Evolutionary conservation across 2,888 invertebrate species (phyloP).

Genomic region (Platycnemis pennipes): DNA sequence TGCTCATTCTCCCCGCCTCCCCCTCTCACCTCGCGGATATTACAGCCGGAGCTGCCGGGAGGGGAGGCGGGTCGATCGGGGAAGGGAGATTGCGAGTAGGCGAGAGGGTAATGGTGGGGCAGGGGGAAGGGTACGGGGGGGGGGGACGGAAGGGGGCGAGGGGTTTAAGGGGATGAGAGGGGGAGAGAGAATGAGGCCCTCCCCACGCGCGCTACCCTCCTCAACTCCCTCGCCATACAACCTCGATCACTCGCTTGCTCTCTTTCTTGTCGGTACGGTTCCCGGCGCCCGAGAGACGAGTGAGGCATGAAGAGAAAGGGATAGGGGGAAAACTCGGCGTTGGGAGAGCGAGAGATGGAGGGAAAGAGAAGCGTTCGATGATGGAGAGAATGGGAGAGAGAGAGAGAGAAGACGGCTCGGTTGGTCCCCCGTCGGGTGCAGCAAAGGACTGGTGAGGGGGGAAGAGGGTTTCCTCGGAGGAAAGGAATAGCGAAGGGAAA

Average conservation of each 20-base stretch:
- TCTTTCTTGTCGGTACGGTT: slow-evolving; percentile 63
- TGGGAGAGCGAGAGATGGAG: slow-evolving; percentile 34
- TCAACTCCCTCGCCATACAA: slow-evolving; percentile 58
- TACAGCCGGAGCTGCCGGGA: slow-evolving; percentile 69
- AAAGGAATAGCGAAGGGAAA: not conserved
- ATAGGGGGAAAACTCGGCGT: not conserved
- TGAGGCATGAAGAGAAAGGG: no score
- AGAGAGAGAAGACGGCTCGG: not conserved
- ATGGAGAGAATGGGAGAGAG: slow-evolving; percentile 33
- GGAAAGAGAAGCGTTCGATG: slow-evolving; percentile 38
- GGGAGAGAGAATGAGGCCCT: slow-evolving; percentile 49
- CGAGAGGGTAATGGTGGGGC: not conserved
- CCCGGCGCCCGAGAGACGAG: slow-evolving; percentile 41
- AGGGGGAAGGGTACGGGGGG: slow-evolving; percentile 11
- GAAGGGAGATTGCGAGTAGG: not conserved
- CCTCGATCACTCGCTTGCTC: slow-evolving; percentile 57
- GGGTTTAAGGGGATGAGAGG: not conserved
- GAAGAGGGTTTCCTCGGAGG: not conserved
- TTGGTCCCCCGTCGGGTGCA: not conserved
- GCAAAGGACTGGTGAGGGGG: not conserved
- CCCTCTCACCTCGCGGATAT: slow-evolving; percentile 67
- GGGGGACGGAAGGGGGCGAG: not conserved
- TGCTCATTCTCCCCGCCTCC: not conserved
- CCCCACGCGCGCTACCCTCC: not conserved
- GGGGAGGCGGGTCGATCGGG: slow-evolving; percentile 11